phyloP scores from a whole-genome alignment of 92 coral and sea anemone genomes.

The Porites evermanni region DNA sequence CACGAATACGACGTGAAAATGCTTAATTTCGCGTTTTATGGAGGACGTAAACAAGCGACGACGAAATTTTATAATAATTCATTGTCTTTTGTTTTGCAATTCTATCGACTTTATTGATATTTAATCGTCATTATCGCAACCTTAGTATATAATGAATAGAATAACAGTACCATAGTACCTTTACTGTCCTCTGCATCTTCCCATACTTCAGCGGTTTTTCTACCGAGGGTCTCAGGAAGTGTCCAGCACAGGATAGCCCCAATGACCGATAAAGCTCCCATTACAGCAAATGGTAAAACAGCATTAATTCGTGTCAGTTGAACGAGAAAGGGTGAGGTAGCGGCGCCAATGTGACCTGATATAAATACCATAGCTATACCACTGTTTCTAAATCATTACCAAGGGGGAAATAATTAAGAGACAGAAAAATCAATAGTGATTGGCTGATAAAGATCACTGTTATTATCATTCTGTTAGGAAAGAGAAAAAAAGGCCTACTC shows the following conservation, averaged over 20 bases:
- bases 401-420: background rate
- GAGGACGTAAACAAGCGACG: too few relatives aligned
- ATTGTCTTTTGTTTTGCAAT: too few relatives aligned
- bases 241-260: slow-evolving; percentile 76
- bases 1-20: too few relatives aligned
- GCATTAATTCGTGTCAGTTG: slow-evolving; percentile 75
- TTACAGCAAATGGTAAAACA: slow-evolving; percentile 77
- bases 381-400: slow-evolving; percentile 58
- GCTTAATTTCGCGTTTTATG: too few relatives aligned
- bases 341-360: slow-evolving; percentile 76
- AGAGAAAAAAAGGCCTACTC: too few relatives aligned
- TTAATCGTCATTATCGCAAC: too few relatives aligned
- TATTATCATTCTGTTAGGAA: too few relatives aligned
- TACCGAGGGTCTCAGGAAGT: slow-evolving; percentile 78
- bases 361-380: slow-evolving; percentile 77
- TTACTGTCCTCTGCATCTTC: slow-evolving; percentile 53
- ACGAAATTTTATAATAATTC: too few relatives aligned
- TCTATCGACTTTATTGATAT: too few relatives aligned
- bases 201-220: slow-evolving; percentile 74
- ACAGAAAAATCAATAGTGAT: background rate
- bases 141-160: too few relatives aligned
- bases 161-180: slow-evolving; percentile 1
- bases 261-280: slow-evolving; percentile 69
- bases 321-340: slow-evolving; percentile 74
- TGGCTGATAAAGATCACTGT: background rate